phyloP scores from a whole-genome alignment of 1,140 invertebrate species.

The Lasaia peninsularis region DNA sequence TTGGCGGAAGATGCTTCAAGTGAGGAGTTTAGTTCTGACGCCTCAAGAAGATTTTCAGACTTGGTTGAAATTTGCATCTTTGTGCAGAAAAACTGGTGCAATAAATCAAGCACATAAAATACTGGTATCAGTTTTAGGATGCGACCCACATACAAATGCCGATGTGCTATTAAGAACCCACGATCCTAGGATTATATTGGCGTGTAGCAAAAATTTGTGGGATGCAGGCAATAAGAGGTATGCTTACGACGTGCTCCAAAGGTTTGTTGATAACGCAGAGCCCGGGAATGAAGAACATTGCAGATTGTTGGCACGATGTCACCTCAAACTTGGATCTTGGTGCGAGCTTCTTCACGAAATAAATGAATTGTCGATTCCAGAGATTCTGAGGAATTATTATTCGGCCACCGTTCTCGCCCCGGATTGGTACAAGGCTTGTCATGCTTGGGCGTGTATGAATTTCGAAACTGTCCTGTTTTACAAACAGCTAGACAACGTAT shows the following conservation, averaged over 20 bases:
- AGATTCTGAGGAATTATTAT: conserved; percentile 91
- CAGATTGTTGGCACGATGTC: conserved; percentile 89
- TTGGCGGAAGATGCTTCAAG: conserved; percentile 98
- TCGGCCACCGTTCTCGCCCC: conserved; percentile 93
- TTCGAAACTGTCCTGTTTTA: conserved; percentile 97
- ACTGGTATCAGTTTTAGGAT: conserved; percentile 89
- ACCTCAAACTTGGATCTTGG: conserved; percentile 94
- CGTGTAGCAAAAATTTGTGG: conserved; percentile 97
- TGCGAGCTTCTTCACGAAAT: conserved; percentile 90
- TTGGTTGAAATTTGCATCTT: conserved; percentile 97
- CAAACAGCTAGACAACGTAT: conserved; percentile 81
- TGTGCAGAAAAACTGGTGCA: conserved; percentile 96
- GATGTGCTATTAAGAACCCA: conserved; percentile 84
- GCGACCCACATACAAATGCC: conserved; percentile 84
- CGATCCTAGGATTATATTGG: conserved; percentile 91
- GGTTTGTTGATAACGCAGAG: conserved; percentile 86
- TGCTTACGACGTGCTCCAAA: conserved; percentile 86
- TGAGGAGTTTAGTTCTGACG: conserved; percentile 93
- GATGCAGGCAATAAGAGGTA: conserved; percentile 86
- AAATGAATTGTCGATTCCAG: conserved; percentile 88
- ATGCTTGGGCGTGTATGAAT: conserved; percentile 98
- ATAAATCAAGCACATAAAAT: conserved; percentile 94
- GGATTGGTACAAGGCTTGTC: conserved; percentile 97
- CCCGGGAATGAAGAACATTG: conserved; percentile 81
- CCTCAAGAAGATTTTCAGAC: conserved; percentile 97